Evolutionary conservation across 2,888 invertebrate species (phyloP), one percentile per base, ranked within the genome.

Genomic region (Euproctis similis): DNA sequence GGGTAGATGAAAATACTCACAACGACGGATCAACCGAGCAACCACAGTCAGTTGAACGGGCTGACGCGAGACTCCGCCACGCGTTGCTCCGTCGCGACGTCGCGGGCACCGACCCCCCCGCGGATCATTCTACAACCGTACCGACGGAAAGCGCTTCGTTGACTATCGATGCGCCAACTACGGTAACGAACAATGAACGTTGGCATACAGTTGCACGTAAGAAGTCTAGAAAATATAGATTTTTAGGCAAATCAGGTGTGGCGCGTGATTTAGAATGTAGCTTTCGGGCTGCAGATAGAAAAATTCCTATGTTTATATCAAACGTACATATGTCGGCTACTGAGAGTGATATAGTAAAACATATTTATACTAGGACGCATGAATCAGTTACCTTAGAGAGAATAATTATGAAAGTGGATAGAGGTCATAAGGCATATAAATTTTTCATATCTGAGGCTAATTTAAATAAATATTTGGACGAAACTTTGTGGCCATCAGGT

Each of bases 291-390:
- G 46, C 43, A 1, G 46, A 46, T 2, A 36, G 14, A 8, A 46
- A 49, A 21, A 21, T 39, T 4, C 42, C 44, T 4, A 30, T 50
- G 6, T 42, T 53, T 37, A 49, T 50, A 3, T 44, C 46, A 3
- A 53, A 48, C 9, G 30, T 53, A 1, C 42, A 50, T 26, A 37
- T 26, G 8, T 38, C 43, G 1, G 37, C 46, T 1, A 8, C 11
- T 0, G 42, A 49, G 9, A 24, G 12, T 5, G 50, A 49, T 20
- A 50, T 53, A 12, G 18, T 27, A 1, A 18, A 8, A 7, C n/a
- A 18, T 18, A 18, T 18, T 8, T 7, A 8, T 8, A 7, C 7
- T 7, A 18, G 24, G 42, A 1, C 42, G 47, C 10, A 36, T 4
- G 44, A 48, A 36, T 24, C 3, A 6, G 36, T 44, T 3, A 9